phyloP scores from a whole-genome alignment of 2,888 invertebrate species.

The Helleia helle region DNA sequence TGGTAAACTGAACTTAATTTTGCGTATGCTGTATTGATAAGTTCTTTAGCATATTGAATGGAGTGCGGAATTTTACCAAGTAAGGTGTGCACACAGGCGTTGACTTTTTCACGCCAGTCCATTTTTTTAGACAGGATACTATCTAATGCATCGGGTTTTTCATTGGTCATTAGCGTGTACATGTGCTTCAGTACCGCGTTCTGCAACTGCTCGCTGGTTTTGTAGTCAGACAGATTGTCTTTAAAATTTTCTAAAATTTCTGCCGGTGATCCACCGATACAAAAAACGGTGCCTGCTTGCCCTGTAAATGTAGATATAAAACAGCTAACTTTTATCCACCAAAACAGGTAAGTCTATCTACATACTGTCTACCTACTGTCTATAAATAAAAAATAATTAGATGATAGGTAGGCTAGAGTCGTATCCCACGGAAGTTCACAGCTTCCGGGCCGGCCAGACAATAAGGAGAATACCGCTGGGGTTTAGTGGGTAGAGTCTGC shows the following conservation, averaged over 20 bases:
- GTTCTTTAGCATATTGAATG: constrained; percentile 35
- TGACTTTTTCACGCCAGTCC: constrained; percentile 26
- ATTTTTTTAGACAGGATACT: constrained; percentile 11
- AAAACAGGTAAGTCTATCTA: too few species aligned
- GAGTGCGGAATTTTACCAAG: constrained; percentile 37
- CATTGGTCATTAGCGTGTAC: constrained; percentile 24
- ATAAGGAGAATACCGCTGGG: too few species aligned
- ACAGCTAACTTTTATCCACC: too few species aligned
- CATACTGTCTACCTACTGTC: too few species aligned
- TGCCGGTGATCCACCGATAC: constrained; percentile 37
- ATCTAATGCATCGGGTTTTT: constrained; percentile 18
- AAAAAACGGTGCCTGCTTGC: constrained; percentile 36
- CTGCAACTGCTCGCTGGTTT: constrained; percentile 26
- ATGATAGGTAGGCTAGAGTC: too few species aligned
- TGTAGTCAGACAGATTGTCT: constrained; percentile 20
- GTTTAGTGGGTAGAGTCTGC: too few species aligned
- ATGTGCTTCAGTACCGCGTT: constrained; percentile 27
- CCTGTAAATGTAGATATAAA: too few species aligned
- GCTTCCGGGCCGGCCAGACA: too few species aligned
- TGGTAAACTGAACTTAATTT: constrained; percentile 24
- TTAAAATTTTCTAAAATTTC: constrained; percentile 26
- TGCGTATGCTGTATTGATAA: constrained; percentile 32
- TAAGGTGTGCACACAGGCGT: constrained; percentile 28
- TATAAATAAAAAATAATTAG: too few species aligned
- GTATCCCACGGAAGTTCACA: too few species aligned